phyloP scores from a whole-genome alignment of 2,797 vertebrate genomes.

The Tangara arthus region DNA sequence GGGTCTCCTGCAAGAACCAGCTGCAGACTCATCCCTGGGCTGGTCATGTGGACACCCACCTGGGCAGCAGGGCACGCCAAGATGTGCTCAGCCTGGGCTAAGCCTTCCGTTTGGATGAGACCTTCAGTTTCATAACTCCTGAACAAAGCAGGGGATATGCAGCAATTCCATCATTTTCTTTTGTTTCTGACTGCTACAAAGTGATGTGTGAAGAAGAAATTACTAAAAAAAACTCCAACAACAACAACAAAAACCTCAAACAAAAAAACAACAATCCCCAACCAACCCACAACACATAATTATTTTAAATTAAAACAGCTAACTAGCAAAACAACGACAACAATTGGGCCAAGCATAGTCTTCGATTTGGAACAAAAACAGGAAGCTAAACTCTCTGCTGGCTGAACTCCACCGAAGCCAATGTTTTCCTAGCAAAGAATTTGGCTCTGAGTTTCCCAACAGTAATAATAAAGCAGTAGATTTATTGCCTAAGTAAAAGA shows the following conservation, averaged over 20 bases:
- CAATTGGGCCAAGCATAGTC: not conserved
- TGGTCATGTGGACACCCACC: accelerated
- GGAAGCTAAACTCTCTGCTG: constrained; percentile 46
- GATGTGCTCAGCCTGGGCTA: accelerated
- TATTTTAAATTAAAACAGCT: constrained; percentile 45
- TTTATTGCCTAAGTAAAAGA: constrained; percentile 51
- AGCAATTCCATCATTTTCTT: not conserved
- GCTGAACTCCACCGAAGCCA: not conserved
- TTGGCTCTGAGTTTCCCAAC: constrained; percentile 24
- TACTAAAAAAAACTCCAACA: not conserved
- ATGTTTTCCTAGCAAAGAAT: constrained; percentile 45
- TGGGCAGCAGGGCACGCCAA: not conserved
- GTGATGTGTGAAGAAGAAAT: not conserved
- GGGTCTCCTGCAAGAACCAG: not conserved
- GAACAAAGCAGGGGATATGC: not conserved
- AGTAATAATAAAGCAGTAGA: constrained; percentile 52
- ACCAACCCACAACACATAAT: not conserved
- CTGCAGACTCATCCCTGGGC: not conserved
- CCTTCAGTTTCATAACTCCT: not conserved
- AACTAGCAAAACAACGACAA: constrained; percentile 10
- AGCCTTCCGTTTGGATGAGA: not conserved
- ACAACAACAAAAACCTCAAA: not conserved
- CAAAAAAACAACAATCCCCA: not conserved
- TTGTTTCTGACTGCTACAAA: not conserved
- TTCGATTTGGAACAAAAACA: constrained; percentile 46